Evolutionary conservation across 1,140 invertebrate genomes (phyloP).

Genomic region (Watersipora subatra): DNA sequence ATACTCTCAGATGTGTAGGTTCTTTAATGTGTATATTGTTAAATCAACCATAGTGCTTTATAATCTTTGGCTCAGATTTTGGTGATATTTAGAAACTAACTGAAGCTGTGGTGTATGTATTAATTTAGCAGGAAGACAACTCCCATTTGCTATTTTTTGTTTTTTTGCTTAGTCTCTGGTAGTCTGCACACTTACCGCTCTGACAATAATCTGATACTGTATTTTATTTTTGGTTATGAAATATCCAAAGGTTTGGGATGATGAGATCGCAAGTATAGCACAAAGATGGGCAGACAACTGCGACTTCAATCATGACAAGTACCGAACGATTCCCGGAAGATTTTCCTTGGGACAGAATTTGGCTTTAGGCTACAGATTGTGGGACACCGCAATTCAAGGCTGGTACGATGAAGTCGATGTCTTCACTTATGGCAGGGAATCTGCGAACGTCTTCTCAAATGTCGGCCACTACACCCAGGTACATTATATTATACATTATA

Average conservation of each 20-base stretch:
- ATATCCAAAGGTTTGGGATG: slow-evolving; percentile 7
- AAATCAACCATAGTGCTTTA: too few species aligned
- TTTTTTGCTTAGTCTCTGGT: too few species aligned
- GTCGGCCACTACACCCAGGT: slow-evolving; percentile 6
- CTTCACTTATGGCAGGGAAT: slow-evolving; percentile 1
- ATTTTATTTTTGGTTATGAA: too few species aligned
- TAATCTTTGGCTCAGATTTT: too few species aligned
- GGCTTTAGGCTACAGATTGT: neutral
- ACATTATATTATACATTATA: neutral
- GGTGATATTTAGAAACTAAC: too few species aligned
- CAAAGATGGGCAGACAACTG: slow-evolving; percentile 8
- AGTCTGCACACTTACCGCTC: too few species aligned
- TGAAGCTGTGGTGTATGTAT: too few species aligned
- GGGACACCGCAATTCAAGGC: neutral
- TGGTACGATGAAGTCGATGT: slow-evolving; percentile 3
- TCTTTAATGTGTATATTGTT: too few species aligned
- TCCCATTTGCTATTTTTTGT: too few species aligned
- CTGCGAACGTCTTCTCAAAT: neutral
- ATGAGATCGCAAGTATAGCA: slow-evolving; percentile 3
- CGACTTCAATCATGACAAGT: slow-evolving; percentile 5
- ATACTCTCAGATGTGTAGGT: too few species aligned
- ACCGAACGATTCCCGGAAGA: neutral
- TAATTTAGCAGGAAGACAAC: too few species aligned
- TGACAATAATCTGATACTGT: too few species aligned
- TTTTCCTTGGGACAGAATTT: neutral